phyloP scores from a whole-genome alignment of 2,113 vertebrate genomes.

The Cyprinodon brontotheroides region DNA sequence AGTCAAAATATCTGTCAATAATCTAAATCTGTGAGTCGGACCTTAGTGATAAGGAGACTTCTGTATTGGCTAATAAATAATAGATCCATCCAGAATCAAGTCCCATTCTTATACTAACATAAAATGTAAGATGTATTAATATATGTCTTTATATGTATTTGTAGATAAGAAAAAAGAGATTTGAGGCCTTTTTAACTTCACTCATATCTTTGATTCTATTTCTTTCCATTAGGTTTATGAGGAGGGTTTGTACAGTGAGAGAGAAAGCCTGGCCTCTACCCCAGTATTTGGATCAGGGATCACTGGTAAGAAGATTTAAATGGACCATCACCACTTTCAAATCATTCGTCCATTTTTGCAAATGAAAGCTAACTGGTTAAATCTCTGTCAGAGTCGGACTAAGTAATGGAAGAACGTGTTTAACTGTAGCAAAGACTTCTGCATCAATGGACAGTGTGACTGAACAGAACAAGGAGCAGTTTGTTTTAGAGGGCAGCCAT shows the following conservation, averaged over 20 bases:
- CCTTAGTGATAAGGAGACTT: too few species aligned
- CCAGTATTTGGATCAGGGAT: slow-evolving; percentile 87
- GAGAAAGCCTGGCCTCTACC: slow-evolving; percentile 82
- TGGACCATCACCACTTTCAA: slow-evolving; percentile 25
- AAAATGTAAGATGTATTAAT: background rate
- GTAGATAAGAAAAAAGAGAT: too few species aligned
- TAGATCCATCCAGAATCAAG: too few species aligned
- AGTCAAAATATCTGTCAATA: too few species aligned
- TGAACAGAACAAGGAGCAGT: slow-evolving; percentile 32
- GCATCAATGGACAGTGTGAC: slow-evolving; percentile 35
- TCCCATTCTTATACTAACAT: background rate
- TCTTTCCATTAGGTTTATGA: slow-evolving; percentile 83
- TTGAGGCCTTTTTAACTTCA: background rate
- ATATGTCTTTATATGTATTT: background rate
- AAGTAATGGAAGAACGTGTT: slow-evolving; percentile 7
- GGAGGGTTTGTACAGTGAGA: slow-evolving; percentile 85
- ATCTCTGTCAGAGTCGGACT: background rate
- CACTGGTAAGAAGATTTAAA: slow-evolving; percentile 81
- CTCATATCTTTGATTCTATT: slow-evolving; percentile 14
- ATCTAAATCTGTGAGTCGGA: too few species aligned
- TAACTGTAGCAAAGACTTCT: slow-evolving; percentile 22
- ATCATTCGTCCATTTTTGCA: background rate
- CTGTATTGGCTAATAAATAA: too few species aligned
- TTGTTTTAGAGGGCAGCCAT: slow-evolving; percentile 24
- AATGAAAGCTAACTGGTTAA: background rate